Evolutionary conservation across 2,888 invertebrate genomes (phyloP).

Genomic region (Macropis europaea): DNA sequence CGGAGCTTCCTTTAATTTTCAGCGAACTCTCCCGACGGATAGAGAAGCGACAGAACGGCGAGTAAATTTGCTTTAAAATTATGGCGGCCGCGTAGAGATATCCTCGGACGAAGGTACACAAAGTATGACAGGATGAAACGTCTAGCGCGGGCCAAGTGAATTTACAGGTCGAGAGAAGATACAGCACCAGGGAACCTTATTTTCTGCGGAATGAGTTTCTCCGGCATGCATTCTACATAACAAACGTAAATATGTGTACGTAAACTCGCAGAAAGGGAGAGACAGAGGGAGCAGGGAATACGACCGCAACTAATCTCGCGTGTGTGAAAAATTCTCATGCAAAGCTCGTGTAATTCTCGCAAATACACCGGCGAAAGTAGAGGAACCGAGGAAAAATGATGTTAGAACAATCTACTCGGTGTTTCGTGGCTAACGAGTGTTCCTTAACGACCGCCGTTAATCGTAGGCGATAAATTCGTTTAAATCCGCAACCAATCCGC

Average conservation of each 20-base stretch:
- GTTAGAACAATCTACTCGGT: background rate
- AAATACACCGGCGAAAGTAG: background rate
- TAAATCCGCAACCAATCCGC: constrained; percentile 11
- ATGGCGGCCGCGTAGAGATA: background rate
- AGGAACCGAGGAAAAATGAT: constrained; percentile 6
- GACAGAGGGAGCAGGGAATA: too few relatives aligned
- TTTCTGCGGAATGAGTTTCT: constrained; percentile 3
- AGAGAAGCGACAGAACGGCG: background rate
- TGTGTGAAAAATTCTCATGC: constrained; percentile 8
- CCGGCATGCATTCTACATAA: constrained; percentile 12
- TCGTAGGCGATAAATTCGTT: constrained; percentile 13
- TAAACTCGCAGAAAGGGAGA: too few relatives aligned
- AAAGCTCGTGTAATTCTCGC: constrained; percentile 8
- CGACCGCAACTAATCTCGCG: constrained; percentile 13
- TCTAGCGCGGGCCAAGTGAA: constrained; percentile 3
- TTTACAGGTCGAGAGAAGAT: constrained; percentile 13
- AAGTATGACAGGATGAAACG: background rate
- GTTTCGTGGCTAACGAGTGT: background rate
- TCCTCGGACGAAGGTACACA: background rate
- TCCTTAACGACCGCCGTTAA: constrained; percentile 19
- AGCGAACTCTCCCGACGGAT: background rate
- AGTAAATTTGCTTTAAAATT: constrained; percentile 22
- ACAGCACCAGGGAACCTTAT: constrained; percentile 9
- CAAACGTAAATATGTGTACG: constrained; percentile 21
- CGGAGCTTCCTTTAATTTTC: background rate